These are phyloP conservation scores for Papilio protenor DNA, from an alignment of 2,888 invertebrate genomes.

Conservation along the genomic window DNA sequence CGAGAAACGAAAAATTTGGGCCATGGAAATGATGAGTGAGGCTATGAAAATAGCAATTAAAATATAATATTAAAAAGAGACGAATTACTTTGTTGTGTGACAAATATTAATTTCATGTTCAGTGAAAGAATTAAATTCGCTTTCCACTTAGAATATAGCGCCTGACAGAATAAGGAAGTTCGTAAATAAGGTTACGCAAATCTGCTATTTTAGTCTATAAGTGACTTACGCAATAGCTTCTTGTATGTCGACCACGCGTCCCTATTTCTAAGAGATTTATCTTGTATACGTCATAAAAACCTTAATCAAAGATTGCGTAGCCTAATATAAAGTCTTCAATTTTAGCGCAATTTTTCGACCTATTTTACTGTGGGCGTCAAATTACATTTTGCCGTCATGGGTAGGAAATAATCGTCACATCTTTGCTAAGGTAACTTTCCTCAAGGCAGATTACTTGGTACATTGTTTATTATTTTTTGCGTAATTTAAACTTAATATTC, in stretches of 20 bases:
- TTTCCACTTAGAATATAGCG: too few species aligned
- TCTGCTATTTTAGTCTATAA: too few species aligned
- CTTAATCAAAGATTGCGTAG: too few species aligned
- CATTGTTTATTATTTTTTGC: constrained; percentile 6
- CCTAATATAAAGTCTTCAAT: too few species aligned
- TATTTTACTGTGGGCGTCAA: not conserved
- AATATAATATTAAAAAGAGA: not conserved
- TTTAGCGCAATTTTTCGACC: too few species aligned
- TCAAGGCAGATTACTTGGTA: not conserved
- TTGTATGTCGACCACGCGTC: too few species aligned
- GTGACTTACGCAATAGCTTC: too few species aligned
- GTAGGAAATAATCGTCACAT: not conserved
- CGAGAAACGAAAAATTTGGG: constrained; percentile 13
- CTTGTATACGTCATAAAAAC: too few species aligned
- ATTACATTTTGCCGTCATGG: not conserved
- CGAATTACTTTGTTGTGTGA: not conserved
- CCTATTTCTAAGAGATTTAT: too few species aligned
- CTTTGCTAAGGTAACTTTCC: not conserved
- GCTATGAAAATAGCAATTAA: constrained; percentile 16
- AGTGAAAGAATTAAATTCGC: too few species aligned
- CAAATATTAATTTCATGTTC: not conserved
- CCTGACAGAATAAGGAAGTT: too few species aligned
- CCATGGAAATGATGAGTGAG: constrained; percentile 13
- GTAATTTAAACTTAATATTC: constrained; percentile 7
- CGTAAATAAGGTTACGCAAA: too few species aligned